A percentile compares a stretch with the other conserved stretches of the same genome.
Conservation (phyloP, 2,888 invertebrate genomes). For the Melangyna quadrimaculata region DNA sequence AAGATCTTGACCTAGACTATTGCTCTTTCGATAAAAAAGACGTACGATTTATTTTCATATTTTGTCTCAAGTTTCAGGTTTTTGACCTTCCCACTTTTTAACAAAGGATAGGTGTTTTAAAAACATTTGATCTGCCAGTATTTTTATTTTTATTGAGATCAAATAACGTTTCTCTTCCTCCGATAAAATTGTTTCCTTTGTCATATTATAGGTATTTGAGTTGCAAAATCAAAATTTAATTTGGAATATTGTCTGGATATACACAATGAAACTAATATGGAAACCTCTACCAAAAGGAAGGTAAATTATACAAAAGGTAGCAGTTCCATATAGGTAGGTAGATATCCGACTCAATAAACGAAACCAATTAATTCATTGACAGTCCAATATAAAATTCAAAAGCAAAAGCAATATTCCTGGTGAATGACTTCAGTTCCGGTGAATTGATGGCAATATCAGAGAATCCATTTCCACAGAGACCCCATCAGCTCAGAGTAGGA, state of each 20-base stretch:
- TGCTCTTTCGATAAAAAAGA: too few species aligned
- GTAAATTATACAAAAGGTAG: background rate
- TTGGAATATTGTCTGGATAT: background rate
- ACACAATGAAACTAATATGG: too few species aligned
- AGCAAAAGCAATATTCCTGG: conserved; percentile 63
- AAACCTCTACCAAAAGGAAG: background rate
- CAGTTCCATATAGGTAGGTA: background rate
- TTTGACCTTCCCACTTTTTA: too few species aligned
- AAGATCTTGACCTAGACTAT: too few species aligned
- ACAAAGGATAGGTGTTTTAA: too few species aligned
- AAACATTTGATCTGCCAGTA: too few species aligned
- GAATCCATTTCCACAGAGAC: conserved; percentile 16
- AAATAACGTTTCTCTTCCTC: background rate
- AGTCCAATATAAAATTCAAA: conserved; percentile 71
- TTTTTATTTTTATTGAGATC: conserved; percentile 3
- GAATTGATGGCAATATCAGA: conserved; percentile 57
- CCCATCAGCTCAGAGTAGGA: background rate
- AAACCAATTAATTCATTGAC: conserved; percentile 71
- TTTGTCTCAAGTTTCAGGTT: too few species aligned
- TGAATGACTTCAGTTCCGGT: conserved; percentile 50
- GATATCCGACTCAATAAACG: conserved; percentile 58
- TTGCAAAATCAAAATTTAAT: conserved; percentile 8
- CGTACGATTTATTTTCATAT: too few species aligned
- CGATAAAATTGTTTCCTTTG: conserved; percentile 1
- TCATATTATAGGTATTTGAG: background rate